Evolutionary conservation across 2,888 invertebrate genomes (phyloP).

Genomic region (Pycnomerus fuliginosus): DNA sequence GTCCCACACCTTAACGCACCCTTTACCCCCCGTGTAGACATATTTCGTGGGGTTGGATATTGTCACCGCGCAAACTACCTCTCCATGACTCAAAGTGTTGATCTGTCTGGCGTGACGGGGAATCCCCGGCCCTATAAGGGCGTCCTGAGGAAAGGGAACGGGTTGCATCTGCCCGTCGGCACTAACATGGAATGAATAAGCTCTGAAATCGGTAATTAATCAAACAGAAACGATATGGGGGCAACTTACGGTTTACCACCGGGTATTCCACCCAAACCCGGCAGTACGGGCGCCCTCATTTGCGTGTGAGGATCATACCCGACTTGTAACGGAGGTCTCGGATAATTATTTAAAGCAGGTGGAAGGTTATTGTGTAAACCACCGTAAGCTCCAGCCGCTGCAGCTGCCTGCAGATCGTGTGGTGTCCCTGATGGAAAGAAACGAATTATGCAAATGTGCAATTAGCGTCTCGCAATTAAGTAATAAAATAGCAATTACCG

Average conservation of each 20-base stretch:
- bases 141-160: constrained; percentile 93
- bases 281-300: constrained; percentile 65
- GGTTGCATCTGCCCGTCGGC: constrained; percentile 88
- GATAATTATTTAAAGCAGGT: constrained; percentile 66
- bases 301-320: constrained; percentile 68
- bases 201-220: constrained; percentile 59
- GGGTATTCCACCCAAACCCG: constrained; percentile 68
- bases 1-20: constrained; percentile 98
- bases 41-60: constrained; percentile 91
- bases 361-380: constrained; percentile 65
- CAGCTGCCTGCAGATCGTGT: constrained; percentile 61
- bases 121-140: constrained; percentile 89
- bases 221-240: constrained; percentile 1
- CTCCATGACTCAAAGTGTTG: constrained; percentile 92
- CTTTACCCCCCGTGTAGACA: constrained; percentile 95
- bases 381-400: constrained; percentile 57
- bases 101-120: constrained; percentile 91
- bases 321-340: constrained; percentile 64
- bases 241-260: constrained; percentile 83
- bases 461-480: constrained; percentile 2
- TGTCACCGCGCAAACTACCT: constrained; percentile 96
- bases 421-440: constrained; percentile 60
- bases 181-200: constrained; percentile 92
- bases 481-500: constrained; percentile 45
- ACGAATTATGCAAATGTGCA: no score